Evolutionary conservation across 2,113 vertebrate genomes (phyloP).

Genomic region (Ranitomeya imitator): DNA sequence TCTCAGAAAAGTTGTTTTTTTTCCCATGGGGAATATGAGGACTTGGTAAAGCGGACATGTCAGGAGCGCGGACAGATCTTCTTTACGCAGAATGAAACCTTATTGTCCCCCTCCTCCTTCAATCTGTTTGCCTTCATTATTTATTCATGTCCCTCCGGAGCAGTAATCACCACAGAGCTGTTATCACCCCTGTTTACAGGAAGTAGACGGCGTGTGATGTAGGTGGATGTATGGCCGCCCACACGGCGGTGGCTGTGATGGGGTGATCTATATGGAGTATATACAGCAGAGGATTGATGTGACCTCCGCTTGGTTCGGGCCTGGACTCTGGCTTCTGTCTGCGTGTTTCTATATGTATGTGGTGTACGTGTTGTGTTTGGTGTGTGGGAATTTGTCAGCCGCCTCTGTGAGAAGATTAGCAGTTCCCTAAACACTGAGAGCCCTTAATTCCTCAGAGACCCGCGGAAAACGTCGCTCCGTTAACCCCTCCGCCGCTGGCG

Average conservation of each 20-base stretch:
- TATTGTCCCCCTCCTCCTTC: not conserved
- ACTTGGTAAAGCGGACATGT: not conserved
- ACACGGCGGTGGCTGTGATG: not conserved
- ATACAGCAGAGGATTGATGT: not conserved
- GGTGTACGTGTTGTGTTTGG: not conserved
- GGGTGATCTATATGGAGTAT: not conserved
- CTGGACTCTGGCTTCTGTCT: slow-evolving; percentile 18
- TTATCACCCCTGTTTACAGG: slow-evolving; percentile 38
- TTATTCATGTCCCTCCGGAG: slow-evolving; percentile 41
- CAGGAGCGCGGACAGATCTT: no score
- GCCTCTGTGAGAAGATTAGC: slow-evolving; percentile 53
- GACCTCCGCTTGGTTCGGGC: not conserved
- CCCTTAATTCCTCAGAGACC: slow-evolving; percentile 38
- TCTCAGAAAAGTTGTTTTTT: not conserved
- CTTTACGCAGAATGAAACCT: not conserved
- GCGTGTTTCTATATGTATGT: slow-evolving; percentile 28
- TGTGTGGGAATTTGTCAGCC: slow-evolving; percentile 42
- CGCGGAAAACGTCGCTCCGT: slow-evolving; percentile 21
- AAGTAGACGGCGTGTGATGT: not conserved
- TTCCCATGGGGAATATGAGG: not conserved
- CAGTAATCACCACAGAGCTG: slow-evolving; percentile 13
- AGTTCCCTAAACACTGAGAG: slow-evolving; percentile 55
- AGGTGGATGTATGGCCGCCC: slow-evolving; percentile 8
- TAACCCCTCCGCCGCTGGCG: slow-evolving; percentile 6
- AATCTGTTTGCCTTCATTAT: slow-evolving; percentile 16